Base-by-base conservation (phyloP, 2,888 invertebrate genomes). In the Zygothrica quintamaculata region DNA sequence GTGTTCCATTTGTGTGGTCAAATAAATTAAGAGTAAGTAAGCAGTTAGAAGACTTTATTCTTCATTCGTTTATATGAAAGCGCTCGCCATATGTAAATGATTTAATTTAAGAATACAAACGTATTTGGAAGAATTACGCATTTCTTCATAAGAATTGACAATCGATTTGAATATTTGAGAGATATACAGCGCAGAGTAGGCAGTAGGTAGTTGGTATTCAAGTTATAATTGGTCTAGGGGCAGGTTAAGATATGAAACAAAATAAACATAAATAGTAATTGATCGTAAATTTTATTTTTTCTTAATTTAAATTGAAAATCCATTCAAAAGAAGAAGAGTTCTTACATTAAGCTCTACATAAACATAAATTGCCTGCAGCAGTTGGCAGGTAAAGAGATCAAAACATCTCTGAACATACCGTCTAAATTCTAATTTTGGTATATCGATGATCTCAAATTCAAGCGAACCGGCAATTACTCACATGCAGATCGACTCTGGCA, bases 61-160 rank as follows among this genome's bases (percentile, higher is more conserved):
- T n/a, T n/a, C n/a, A n/a, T n/a, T n/a, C n/a, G n/a, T n/a, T 33
- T 33, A 33, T 33, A n/a, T n/a, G 11, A 3, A 33, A 33, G n/a
- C n/a, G n/a, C n/a, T n/a, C 8, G n/a, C 5, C 5, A 33, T 33
- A 33, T 33, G 5, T 33, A 3, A 33, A 33, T 33, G 11, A 33
- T 5, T 33, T n/a, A 26, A 26, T 33, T 6, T 6, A 26, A 26
- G 5, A 6, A 8, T n/a, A 26, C 73, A 74, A 78, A 84, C 65
- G 25, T 7, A 40, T 46, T 62, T 9, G 6, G 39, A 31, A 42
- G 11, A 25, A 8, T 37, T 16, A 40, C 48, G 26, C 65, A 75
- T 85, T 86, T 81, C 84, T 79, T 76, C 73, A 74, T 77, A 73
- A 77, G 84, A 86, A 86, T 72, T 86, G 70, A 50, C 72, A 65